Percentiles rank a stretch among this genome's conserved stretches.
Conservation (phyloP, 37 sponge, comb jelly and placozoan genomes). For the Halichondria panicea region DNA sequence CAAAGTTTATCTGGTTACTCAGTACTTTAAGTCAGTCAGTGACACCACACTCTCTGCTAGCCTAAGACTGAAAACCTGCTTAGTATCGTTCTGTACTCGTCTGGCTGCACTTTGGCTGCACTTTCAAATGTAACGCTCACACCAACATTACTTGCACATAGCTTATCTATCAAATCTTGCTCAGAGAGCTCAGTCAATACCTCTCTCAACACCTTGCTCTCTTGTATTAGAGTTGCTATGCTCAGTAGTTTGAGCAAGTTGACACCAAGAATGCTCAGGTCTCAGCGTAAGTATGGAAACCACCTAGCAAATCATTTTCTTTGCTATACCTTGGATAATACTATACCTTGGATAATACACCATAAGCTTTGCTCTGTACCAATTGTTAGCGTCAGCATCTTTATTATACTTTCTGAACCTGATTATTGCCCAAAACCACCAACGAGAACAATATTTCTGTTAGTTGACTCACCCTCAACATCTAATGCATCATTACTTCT, state of each 20-base stretch:
- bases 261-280: slow-evolving; percentile 26
- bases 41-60: too few species aligned
- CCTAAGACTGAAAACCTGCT: too few species aligned
- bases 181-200: too few species aligned
- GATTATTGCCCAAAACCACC: slow-evolving; percentile 25
- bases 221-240: neutral
- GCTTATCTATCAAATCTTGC: too few species aligned
- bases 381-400: slow-evolving; percentile 13
- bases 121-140: neutral
- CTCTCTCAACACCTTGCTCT: slow-evolving; percentile 9
- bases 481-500: neutral
- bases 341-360: slow-evolving; percentile 25
- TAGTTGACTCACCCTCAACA: neutral
- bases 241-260: slow-evolving; percentile 27
- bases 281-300: neutral
- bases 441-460: neutral
- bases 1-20: too few species aligned
- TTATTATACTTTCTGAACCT: slow-evolving; percentile 4
- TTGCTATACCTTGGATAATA: too few species aligned
- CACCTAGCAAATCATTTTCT: slow-evolving; percentile 14
- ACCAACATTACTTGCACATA: neutral
- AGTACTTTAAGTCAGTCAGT: too few species aligned
- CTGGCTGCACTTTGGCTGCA: neutral
- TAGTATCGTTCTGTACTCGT: neutral
- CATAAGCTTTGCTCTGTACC: slow-evolving; percentile 11